phyloP scores from a whole-genome alignment of 1,140 invertebrate species.

The Drosophila melanogaster region DNA sequence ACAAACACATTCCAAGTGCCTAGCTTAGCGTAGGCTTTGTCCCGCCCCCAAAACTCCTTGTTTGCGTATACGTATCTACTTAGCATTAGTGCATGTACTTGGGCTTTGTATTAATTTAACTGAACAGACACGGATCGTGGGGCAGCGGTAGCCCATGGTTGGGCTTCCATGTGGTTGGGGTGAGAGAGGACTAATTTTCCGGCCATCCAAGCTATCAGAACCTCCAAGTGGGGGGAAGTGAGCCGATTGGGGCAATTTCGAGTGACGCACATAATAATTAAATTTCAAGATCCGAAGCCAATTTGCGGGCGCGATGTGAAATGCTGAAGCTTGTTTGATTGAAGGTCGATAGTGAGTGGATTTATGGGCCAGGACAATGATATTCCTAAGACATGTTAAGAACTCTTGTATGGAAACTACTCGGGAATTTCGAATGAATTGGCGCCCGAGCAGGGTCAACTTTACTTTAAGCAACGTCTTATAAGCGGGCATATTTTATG shows the following conservation, averaged over 20 bases:
- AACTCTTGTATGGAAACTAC: too few species aligned
- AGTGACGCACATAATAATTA: slow-evolving; percentile 45
- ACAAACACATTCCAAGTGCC: slow-evolving; percentile 50
- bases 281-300: slow-evolving; percentile 39
- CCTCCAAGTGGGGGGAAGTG: slow-evolving; percentile 33
- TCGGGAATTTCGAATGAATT: too few species aligned
- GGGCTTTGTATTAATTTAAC: slow-evolving; percentile 80
- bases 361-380: background rate
- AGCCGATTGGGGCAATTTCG: slow-evolving; percentile 33
- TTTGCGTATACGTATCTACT: slow-evolving; percentile 59
- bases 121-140: slow-evolving; percentile 49
- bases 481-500: too few species aligned
- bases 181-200: slow-evolving; percentile 11
- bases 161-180: background rate
- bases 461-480: too few species aligned
- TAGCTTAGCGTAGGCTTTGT: slow-evolving; percentile 66
- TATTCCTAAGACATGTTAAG: too few species aligned
- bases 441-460: too few species aligned
- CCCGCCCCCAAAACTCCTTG: slow-evolving; percentile 13
- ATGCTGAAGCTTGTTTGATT: slow-evolving; percentile 11
- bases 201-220: slow-evolving; percentile 21
- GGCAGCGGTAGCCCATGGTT: slow-evolving; percentile 3
- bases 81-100: slow-evolving; percentile 76
- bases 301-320: slow-evolving; percentile 27
- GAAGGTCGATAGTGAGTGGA: background rate